Evolutionary conservation across 2,797 vertebrate genomes (phyloP).

Genomic region (Rhabdomys pumilio): DNA sequence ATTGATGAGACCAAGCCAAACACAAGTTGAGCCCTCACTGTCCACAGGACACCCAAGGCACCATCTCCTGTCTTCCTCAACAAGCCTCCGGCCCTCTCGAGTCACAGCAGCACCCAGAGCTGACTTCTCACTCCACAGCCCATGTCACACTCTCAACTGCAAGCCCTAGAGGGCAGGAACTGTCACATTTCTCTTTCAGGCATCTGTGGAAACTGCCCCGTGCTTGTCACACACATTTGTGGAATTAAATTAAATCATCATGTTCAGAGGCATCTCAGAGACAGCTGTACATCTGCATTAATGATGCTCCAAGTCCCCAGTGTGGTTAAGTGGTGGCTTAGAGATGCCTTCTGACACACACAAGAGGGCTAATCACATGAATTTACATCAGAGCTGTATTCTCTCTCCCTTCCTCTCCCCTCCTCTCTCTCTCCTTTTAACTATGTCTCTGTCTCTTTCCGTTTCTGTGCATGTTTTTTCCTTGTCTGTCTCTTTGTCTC

Average conservation of each 20-base stretch:
- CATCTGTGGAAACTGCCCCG: not conserved
- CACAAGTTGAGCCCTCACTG: accelerated
- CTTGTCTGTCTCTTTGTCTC: not conserved
- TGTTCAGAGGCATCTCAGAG: not conserved
- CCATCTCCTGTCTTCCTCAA: accelerated
- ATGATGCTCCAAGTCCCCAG: not conserved
- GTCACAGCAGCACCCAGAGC: accelerated
- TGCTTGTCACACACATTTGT: not conserved
- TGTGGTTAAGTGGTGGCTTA: not conserved
- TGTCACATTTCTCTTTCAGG: constrained; percentile 12
- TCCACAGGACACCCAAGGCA: too few relatives aligned
- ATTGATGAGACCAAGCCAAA: not conserved
- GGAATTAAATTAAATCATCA: constrained; percentile 16
- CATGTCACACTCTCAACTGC: not conserved
- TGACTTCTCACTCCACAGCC: not conserved
- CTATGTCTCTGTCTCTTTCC: not conserved
- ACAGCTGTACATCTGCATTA: not conserved
- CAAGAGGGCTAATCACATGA: not conserved
- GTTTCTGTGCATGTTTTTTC: not conserved
- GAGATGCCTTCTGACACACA: not conserved
- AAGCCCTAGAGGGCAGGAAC: not conserved
- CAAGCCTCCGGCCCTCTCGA: accelerated
- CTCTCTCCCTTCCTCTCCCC: not conserved
- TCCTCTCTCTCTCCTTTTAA: not conserved
- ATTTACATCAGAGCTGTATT: not conserved